Conservation (phyloP, 2,888 invertebrate genomes). For the Lysandra coridon region DNA sequence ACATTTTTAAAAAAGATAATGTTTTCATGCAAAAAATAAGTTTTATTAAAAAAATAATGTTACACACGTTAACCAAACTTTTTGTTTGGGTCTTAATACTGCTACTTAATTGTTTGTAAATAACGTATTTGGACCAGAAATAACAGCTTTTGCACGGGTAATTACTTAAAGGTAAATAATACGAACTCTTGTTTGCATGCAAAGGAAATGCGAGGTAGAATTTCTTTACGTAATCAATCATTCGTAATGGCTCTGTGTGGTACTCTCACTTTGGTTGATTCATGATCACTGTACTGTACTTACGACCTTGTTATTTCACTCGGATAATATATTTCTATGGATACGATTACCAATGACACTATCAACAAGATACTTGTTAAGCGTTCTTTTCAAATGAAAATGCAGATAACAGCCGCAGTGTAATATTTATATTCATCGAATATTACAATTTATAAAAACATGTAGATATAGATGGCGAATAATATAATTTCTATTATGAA, state of each 20-base stretch:
- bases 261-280: neutral
- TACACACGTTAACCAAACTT: no score
- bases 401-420: no score
- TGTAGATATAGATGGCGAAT: no score
- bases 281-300: neutral
- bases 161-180: slow-evolving; percentile 9
- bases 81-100: neutral
- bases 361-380: no score
- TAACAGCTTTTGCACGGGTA: neutral
- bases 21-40: no score
- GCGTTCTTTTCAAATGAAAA: no score
- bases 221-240: slow-evolving; percentile 19
- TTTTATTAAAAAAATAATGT: no score
- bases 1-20: no score
- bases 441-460: no score
- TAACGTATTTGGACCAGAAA: neutral
- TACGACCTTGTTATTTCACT: neutral
- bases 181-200: slow-evolving; percentile 20
- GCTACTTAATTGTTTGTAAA: neutral
- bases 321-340: neutral
- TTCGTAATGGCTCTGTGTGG: neutral
- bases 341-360: neutral
- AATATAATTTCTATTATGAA: no score
- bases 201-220: slow-evolving; percentile 10
- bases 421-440: no score